phyloP scores from a whole-genome alignment of 2,113 vertebrate species.

The Sigmodon hispidus region DNA sequence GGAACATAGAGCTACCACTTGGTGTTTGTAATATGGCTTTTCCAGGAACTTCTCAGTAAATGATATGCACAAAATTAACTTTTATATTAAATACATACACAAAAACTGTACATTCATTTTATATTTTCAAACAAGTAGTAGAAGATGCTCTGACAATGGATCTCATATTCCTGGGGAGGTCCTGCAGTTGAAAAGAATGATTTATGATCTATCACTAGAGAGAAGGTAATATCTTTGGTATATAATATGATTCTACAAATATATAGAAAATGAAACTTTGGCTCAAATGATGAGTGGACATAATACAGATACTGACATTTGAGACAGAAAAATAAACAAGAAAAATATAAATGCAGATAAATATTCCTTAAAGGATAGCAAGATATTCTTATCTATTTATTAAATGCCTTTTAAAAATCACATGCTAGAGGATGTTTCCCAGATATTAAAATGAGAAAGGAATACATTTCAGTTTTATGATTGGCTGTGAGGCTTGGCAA shows the following conservation, averaged over 20 bases:
- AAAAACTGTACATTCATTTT: not conserved
- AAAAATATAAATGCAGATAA: not conserved
- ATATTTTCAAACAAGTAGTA: not conserved
- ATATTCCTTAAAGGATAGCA: not conserved
- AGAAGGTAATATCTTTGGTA: not conserved
- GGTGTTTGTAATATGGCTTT: not conserved
- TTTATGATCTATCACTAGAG: not conserved
- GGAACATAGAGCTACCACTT: not conserved
- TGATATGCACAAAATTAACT: not conserved
- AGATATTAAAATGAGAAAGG: not conserved
- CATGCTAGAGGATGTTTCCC: not conserved
- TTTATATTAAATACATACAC: not conserved
- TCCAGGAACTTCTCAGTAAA: not conserved
- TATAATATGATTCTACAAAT: not conserved
- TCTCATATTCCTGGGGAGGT: not conserved
- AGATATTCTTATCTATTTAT: not conserved
- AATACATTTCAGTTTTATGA: not conserved
- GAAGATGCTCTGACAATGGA: not conserved
- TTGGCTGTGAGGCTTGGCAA: not conserved
- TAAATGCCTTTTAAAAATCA: not conserved
- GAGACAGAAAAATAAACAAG: not conserved
- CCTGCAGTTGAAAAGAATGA: not conserved
- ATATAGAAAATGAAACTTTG: not conserved
- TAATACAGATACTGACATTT: not conserved
- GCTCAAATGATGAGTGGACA: not conserved